Evolutionary conservation across 2,888 invertebrate species (phyloP), one percentile per base, ranked within the genome.

Genomic region (Tenthredo distinguenda): DNA sequence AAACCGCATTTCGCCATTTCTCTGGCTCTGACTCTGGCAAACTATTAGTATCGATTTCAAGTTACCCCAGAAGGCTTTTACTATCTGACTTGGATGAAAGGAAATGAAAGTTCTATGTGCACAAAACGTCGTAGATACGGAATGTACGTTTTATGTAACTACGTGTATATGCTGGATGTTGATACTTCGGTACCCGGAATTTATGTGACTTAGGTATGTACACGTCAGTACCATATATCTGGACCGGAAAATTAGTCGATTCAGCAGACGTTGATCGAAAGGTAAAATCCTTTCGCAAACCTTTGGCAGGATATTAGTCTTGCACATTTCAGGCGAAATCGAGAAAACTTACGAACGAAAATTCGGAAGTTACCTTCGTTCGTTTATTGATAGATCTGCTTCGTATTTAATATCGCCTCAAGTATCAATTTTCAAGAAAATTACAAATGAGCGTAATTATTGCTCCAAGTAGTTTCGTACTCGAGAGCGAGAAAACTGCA

Each of bases 41-140:
- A 40, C 47, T 26, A 77, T 50, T 77, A n/a, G 77, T 77, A 77
- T 77, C 50, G 77, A 77, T 77, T 77, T 77, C 77, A 12, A 50
- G 77, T 77, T 77, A 77, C 15, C 72, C 43, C 72, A 37, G 34
- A 74, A 43, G 47, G 76, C 21, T 77, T 77, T 77, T 50, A 21
- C 18, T 77, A 47, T 77, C 50, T 77, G 72, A 37, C 12, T 74
- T 43, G 40, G 72, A 43, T 9, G 12, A 43, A 43, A 74, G 72
- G 12, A 40, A 74, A 74, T 26, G 40, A 21, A 43, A 40, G 21
- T 40, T 74, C 72, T 74, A 74, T 43, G 72, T 43, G 40, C 72
- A 74, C 18, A 9, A 74, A 21, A 12, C 40, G 72, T 43, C 43
- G 21, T 74, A n/a, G 72, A 74, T 40, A 43, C 43, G 43, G n/a